A percentile compares a stretch with the other conserved stretches of the same genome.
These are phyloP conservation scores for Thunnus albacares DNA, from an alignment of 2,797 vertebrate species.

Conservation along the genomic window DNA sequence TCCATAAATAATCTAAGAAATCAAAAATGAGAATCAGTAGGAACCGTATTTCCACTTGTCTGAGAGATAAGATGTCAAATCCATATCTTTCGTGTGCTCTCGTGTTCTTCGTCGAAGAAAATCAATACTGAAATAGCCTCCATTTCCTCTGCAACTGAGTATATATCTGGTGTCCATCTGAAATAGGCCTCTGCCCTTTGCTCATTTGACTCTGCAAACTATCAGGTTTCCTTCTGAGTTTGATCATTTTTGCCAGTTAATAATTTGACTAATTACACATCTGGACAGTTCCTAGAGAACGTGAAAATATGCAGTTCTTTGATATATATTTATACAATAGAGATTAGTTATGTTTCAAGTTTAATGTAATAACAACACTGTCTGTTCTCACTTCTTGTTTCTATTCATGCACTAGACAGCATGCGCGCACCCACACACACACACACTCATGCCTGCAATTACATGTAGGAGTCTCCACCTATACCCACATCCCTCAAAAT, in stretches of 20 bases:
- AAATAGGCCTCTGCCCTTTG: constrained; percentile 15
- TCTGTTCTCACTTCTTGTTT: not conserved
- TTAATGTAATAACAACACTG: not conserved
- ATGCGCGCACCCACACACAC: not conserved
- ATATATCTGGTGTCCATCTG: constrained; percentile 35
- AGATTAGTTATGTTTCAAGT: not conserved
- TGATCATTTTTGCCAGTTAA: not conserved
- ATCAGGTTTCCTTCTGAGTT: constrained; percentile 11
- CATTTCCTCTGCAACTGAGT: constrained; percentile 41
- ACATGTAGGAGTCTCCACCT: constrained; percentile 13
- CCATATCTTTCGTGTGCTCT: constrained; percentile 27
- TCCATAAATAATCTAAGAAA: constrained; percentile 14
- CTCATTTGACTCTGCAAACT: constrained; percentile 3
- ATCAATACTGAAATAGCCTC: constrained; percentile 23
- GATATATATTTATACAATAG: not conserved
- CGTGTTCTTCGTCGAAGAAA: constrained; percentile 33
- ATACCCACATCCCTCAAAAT: not conserved
- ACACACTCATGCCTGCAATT: not conserved
- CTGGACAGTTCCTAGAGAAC: not conserved
- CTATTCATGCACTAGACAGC: not conserved
- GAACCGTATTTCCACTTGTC: not conserved
- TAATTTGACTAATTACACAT: not conserved
- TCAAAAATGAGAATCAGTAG: constrained; percentile 9
- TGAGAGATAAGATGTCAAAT: constrained; percentile 51
- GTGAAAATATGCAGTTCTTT: not conserved